Percentiles rank a stretch among this genome's conserved stretches.
Evolutionary conservation across 2,888 invertebrate species (phyloP).

Genomic region (Leucania comma): DNA sequence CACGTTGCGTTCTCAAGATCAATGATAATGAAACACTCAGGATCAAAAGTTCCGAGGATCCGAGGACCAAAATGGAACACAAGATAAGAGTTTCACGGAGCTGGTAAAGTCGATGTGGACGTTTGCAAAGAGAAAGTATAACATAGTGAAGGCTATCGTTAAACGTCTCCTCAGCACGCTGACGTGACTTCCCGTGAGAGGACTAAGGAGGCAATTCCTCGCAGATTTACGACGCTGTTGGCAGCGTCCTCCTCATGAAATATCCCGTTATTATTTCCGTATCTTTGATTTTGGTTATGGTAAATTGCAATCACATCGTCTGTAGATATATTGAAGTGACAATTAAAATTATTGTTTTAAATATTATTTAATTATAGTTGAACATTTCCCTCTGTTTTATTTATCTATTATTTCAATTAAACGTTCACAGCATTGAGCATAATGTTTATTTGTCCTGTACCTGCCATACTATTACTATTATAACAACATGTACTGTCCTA

Average conservation of each 20-base stretch:
- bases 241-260: conserved; percentile 17
- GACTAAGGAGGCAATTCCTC: conserved; percentile 6
- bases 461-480: neutral
- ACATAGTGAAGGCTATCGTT: neutral
- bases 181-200: conserved; percentile 5
- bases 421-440: neutral
- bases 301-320: neutral
- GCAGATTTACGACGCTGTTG: conserved; percentile 33
- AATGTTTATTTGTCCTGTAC: conserved; percentile 2
- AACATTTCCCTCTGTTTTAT: neutral
- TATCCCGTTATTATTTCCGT: neutral
- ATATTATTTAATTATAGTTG: neutral
- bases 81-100: neutral
- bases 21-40: neutral
- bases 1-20: too few relatives aligned
- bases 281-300: neutral
- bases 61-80: too few relatives aligned
- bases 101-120: conserved; percentile 8
- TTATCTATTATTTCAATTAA: neutral
- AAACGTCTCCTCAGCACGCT: conserved; percentile 2
- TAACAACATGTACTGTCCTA: neutral
- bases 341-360: neutral
- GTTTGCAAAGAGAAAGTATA: neutral
- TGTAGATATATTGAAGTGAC: too few relatives aligned
- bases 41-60: too few relatives aligned